Evolutionary conservation across 2,113 vertebrate genomes (phyloP).

Genomic region (Synchiropus splendidus): DNA sequence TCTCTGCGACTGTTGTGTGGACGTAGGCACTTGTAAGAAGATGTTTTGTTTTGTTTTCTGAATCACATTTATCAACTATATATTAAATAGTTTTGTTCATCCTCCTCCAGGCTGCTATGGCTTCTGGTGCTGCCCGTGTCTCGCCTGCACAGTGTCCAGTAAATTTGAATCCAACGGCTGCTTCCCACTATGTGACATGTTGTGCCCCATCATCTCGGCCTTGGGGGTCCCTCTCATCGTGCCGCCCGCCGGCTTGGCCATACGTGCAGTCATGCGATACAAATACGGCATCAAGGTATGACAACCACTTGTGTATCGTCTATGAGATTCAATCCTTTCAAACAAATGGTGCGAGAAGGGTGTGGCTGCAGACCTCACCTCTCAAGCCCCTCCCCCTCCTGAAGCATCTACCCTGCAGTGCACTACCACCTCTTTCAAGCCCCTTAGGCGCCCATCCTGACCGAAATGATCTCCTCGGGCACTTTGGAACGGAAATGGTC

Average conservation of each 20-base stretch:
- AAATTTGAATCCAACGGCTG: constrained; percentile 14
- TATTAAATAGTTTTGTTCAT: background rate
- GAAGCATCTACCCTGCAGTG: no score
- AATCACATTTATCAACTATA: no score
- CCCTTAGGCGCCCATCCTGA: no score
- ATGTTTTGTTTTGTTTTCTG: background rate
- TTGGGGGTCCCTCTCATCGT: constrained; percentile 11
- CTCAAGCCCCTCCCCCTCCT: no score
- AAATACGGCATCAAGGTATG: constrained; percentile 40
- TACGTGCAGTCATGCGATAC: constrained; percentile 22
- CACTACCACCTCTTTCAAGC: no score
- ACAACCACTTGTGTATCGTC: no score
- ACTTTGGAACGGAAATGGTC: no score
- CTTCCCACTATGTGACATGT: constrained; percentile 23
- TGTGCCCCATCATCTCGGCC: accelerated
- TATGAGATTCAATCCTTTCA: no score
- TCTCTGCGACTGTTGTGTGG: constrained; percentile 24
- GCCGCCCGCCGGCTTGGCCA: constrained; percentile 19
- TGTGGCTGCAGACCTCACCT: no score
- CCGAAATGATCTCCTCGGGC: no score
- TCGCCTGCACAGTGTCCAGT: constrained; percentile 22
- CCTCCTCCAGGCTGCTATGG: constrained; percentile 34
- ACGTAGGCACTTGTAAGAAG: constrained; percentile 16
- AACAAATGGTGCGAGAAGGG: no score
- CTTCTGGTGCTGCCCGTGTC: constrained; percentile 36